Base-by-base conservation (phyloP, 1,140 invertebrate species). In the Frieseomelitta varia region DNA sequence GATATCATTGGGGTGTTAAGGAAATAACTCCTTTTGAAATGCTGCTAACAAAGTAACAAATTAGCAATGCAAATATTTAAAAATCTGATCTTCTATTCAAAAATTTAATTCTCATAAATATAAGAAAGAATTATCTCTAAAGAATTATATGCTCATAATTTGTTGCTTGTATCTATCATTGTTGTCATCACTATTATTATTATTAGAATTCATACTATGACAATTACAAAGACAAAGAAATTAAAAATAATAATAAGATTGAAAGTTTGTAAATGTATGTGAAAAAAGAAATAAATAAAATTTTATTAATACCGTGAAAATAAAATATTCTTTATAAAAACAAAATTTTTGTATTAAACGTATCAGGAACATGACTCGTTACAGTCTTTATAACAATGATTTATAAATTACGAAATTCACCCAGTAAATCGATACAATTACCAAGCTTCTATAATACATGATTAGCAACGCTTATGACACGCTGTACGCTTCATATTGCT, bases 1-100 rank as follows among this genome's bases (percentile, higher is more conserved):
- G 11, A 76, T 79, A 76, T 88, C 74, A 76, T 84, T 79, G 63
- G 34, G 1, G 56, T 75, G 11, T 79, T 56, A 56, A 17, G 21
- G 8, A 2, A 39, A n/a, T 14, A n/a, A 12, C 24, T 47, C n/a
- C 15, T 71, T n/a, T 21, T 8, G 39, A 24, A 4, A 4, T 39
- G 21, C 11, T 47, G 21, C 10, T 24, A 47, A 47, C 39, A 47
- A 47, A 47, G 39, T 47, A 47, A 47, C 39, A 6, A 47, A 39
- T 39, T 39, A 39, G 34, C 4, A 39, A 3, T 39, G 2, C 34
- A 39, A 47, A 47, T 47, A 47, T 47, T 10, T 47, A 6, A 8
- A 47, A 47, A 47, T 47, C 8, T 47, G 8, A 47, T 8, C 39
- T 10, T 39, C 39, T 4, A 39, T 6, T 6, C 4, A 39, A 4